Conservation (phyloP, 2,113 vertebrate genomes). For the Seriola rivoliana region DNA sequence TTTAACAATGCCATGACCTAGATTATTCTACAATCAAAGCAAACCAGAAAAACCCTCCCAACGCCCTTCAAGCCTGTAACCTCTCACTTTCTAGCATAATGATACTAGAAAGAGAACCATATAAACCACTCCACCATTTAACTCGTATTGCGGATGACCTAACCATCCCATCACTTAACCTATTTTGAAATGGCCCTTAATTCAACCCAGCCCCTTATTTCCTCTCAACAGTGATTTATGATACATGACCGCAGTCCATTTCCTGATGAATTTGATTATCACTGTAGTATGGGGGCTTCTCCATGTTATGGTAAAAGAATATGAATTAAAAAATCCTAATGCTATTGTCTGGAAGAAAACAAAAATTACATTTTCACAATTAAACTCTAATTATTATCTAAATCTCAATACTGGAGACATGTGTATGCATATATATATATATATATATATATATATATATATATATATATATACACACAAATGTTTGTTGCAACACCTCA, state of each 20-base stretch:
- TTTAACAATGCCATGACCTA: constrained; percentile 48
- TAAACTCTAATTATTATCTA: neutral
- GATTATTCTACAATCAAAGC: constrained; percentile 36
- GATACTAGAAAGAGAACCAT: constrained; percentile 17
- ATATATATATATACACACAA: too few species aligned
- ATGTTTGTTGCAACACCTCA: neutral
- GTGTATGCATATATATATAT: neutral
- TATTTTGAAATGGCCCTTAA: constrained; percentile 62
- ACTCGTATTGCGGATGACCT: constrained; percentile 65
- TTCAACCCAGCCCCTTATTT: constrained; percentile 54
- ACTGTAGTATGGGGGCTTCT: constrained; percentile 25
- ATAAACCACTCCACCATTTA: constrained; percentile 47
- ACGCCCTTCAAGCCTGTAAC: constrained; percentile 19
- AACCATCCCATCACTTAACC: constrained; percentile 78
- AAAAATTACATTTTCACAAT: neutral
- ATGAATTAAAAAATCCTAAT: neutral
- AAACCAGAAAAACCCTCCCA: constrained; percentile 23
- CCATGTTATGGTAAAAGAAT: neutral
- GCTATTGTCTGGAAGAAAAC: neutral
- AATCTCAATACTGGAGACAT: neutral
- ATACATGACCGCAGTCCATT: constrained; percentile 63
- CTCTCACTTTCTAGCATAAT: constrained; percentile 28
- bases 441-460: too few species aligned
- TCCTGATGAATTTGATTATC: constrained; percentile 69
- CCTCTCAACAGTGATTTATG: constrained; percentile 77